Evolutionary conservation across 2,797 vertebrate genomes (phyloP), one percentile per base, ranked within the genome.

Genomic region (Eutrigla gurnardus): DNA sequence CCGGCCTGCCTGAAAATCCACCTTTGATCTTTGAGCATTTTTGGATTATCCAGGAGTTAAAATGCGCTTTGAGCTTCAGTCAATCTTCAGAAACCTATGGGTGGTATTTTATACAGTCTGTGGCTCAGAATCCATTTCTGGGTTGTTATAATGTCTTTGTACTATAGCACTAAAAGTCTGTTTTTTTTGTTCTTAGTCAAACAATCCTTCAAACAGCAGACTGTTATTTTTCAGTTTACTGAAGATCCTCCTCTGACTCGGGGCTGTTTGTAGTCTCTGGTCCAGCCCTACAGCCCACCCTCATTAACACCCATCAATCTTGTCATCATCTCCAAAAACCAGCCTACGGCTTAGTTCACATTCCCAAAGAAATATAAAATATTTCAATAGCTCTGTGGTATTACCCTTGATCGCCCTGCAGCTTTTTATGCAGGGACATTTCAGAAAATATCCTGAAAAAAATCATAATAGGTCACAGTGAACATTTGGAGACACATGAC

Each of bases 261-360:
- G 14, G 54, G 25, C 25, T 55, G 42, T 70, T 14, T 50, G 25
- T 32, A 39, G 60, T 55, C 18, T 59, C 46, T 39, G 14, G 18
- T 59, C 8, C 50, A 2, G 25, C 39, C 53, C 70, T 32, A 15
- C 0, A 7, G 43, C 37, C 43, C 37, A n/a, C n/a, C 18, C 70
- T 45, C 50, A 62, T 72, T 53, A 63, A 18, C 57, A 18, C 36
- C 32, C 49, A 66, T 70, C 52, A 63, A 61, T 62, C 69, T 59
- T 64, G 46, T 76, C 42, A 60, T 50, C 53, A 17, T 49, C 6
- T 43, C 42, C 65, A 68, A 17, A 72, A 71, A 47, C 25, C 7
- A 11, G 15, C 77, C 68, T 6, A 3, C 12, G 8, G 74, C 74
- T 69, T 49, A 32, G 49, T 45, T 74, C 50, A 12, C 32, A 37